These are phyloP conservation scores for Syrmaticus mikado DNA, from an alignment of 2,113 vertebrate species.

Conservation along the genomic window DNA sequence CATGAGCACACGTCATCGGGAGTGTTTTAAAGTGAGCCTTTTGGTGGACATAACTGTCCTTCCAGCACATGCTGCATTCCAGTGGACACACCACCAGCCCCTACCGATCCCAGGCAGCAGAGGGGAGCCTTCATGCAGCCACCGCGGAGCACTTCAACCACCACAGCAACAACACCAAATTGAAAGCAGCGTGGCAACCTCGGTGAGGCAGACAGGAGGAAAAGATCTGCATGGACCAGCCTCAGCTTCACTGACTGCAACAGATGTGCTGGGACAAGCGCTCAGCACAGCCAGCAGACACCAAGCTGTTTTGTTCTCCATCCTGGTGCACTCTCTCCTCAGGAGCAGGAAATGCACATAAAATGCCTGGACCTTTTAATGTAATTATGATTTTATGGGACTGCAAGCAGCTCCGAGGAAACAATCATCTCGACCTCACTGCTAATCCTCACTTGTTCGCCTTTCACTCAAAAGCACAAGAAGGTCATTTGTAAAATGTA, in stretches of 20 bases:
- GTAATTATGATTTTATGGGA: conserved; percentile 59
- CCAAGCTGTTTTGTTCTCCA: conserved; percentile 36
- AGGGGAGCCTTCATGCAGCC: not conserved
- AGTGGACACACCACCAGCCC: not conserved
- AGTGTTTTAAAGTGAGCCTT: not conserved
- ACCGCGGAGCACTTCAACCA: conserved; percentile 30
- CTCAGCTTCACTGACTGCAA: conserved; percentile 14
- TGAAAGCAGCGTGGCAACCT: conserved; percentile 25
- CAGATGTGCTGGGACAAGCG: conserved; percentile 18
- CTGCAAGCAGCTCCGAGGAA: not conserved
- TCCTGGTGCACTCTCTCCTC: conserved; percentile 7
- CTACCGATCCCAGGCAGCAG: not conserved
- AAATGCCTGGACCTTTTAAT: conserved; percentile 47
- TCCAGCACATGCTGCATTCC: not conserved
- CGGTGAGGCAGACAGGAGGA: conserved; percentile 25
- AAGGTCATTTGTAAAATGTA: conserved; percentile 48
- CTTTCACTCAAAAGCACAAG: conserved; percentile 33
- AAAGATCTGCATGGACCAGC: conserved; percentile 1
- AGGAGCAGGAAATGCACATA: conserved; percentile 39
- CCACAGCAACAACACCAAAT: not conserved
- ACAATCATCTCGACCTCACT: not conserved
- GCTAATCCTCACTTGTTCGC: not conserved
- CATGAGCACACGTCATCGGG: not conserved
- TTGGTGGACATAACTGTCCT: not conserved
- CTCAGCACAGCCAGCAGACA: conserved; percentile 35